Base-by-base conservation (phyloP, 2,797 vertebrate genomes). In the Danio albolineatus region DNA sequence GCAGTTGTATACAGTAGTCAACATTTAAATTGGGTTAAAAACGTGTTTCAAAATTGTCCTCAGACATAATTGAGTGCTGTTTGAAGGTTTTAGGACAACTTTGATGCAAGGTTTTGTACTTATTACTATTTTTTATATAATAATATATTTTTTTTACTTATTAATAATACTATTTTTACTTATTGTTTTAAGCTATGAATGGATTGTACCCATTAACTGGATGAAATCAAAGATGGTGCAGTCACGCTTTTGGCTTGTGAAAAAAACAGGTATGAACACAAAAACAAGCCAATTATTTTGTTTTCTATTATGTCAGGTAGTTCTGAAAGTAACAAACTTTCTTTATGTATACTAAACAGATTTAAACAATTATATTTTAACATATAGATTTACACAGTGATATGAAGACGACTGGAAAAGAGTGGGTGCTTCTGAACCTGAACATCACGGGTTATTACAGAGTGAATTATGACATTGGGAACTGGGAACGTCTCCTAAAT, bases 401-500 rank as follows among this genome's bases (percentile, higher is more conserved):
- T 0, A 94, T 96, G 91, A 83, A 0, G 39, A 0, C 62, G 0
- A 0, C 0, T 3, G 19, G 0, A 0, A 0, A 0, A 0, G 4
- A 51, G 0, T 98, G 97, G 97, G 78, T 98, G 3, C 79, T 99
- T 81, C 90, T 93, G 73, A 99, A 99, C 86, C 7, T 93, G 4
- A 12, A 96, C 0, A 93, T 96, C 74, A 88, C 86, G 0, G 97
- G 96, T 43, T 99, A 97, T 81, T 99, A 95, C 93, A 93, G 93
- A 38, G 97, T 99, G 79, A 98, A 98, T 88, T 99, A 99, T 1
- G 94, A 99, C n/a, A 0, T 14, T 0, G 36, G 0, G 1, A 99
- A 99, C 92, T 99, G 97, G 97, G 2, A 85, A 0, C 91, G 14
- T 81, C 92, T 99, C n/a, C 85, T 96, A 0, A 0, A 0, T 0